Conservation (phyloP, 2,113 vertebrate genomes). For the Steatornis caripensis region DNA sequence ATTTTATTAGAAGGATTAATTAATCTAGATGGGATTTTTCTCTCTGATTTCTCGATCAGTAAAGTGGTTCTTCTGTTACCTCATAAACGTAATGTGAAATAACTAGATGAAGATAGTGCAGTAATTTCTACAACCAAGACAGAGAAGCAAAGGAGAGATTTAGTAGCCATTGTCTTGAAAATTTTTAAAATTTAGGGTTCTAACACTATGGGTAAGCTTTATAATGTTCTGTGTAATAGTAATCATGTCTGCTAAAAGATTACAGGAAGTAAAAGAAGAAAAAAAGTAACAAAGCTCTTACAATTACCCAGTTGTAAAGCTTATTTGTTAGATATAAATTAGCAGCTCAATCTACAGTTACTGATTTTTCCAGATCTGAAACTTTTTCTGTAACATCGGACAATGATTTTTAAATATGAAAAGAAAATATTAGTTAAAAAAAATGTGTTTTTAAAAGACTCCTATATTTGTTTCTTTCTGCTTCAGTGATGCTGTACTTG, state of each 20-base stretch:
- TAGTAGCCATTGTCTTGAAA: neutral
- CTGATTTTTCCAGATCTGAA: neutral
- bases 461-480: neutral
- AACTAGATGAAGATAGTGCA: neutral
- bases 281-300: neutral
- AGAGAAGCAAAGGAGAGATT: neutral
- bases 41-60: neutral
- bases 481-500: neutral
- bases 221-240: neutral
- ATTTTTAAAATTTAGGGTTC: neutral
- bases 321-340: neutral
- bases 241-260: neutral
- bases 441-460: neutral
- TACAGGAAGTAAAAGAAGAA: neutral
- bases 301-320: neutral
- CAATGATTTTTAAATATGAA: neutral
- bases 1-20: neutral
- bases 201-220: neutral
- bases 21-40: neutral
- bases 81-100: neutral
- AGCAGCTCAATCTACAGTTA: neutral
- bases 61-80: neutral
- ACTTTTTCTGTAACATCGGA: neutral
- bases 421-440: neutral
- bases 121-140: neutral